These are phyloP conservation scores for Helleia helle DNA, from an alignment of 2,888 invertebrate genomes.

Conservation along the genomic window DNA sequence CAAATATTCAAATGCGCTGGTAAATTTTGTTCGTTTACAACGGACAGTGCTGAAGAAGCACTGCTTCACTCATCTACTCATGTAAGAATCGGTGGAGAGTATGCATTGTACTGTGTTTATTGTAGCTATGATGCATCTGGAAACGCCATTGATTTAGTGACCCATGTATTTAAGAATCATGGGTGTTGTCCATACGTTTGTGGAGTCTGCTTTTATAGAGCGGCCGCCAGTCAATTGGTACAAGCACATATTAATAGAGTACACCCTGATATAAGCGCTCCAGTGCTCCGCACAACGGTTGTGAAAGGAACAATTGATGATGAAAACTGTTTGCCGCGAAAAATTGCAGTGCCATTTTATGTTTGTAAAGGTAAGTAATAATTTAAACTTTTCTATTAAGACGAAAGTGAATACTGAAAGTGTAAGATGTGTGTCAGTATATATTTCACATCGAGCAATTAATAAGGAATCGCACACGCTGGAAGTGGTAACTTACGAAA, in stretches of 20 bases:
- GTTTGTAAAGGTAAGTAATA: constrained; percentile 41
- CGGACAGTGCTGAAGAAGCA: constrained; percentile 46
- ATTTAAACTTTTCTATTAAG: too few species aligned
- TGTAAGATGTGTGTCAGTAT: too few species aligned
- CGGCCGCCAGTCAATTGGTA: constrained; percentile 73
- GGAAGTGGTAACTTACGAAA: too few species aligned
- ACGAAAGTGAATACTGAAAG: too few species aligned
- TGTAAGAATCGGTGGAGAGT: constrained; percentile 40
- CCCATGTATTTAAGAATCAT: constrained; percentile 77
- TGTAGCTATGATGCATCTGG: constrained; percentile 58
- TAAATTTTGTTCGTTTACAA: constrained; percentile 51
- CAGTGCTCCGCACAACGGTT: constrained; percentile 29
- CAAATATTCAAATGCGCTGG: constrained; percentile 61
- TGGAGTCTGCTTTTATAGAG: constrained; percentile 79
- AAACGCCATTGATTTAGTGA: constrained; percentile 53
- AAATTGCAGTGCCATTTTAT: constrained; percentile 46
- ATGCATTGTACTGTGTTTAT: constrained; percentile 73
- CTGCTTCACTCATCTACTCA: constrained; percentile 52
- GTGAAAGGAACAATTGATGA: constrained; percentile 23
- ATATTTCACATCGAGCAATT: too few species aligned
- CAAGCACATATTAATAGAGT: constrained; percentile 68
- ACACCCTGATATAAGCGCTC: constrained; percentile 30
- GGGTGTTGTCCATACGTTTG: constrained; percentile 77
- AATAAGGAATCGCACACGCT: too few species aligned
- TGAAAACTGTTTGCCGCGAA: constrained; percentile 33